phyloP scores from a whole-genome alignment of 2,888 invertebrate genomes.

The Aleiodes leptofemur region DNA sequence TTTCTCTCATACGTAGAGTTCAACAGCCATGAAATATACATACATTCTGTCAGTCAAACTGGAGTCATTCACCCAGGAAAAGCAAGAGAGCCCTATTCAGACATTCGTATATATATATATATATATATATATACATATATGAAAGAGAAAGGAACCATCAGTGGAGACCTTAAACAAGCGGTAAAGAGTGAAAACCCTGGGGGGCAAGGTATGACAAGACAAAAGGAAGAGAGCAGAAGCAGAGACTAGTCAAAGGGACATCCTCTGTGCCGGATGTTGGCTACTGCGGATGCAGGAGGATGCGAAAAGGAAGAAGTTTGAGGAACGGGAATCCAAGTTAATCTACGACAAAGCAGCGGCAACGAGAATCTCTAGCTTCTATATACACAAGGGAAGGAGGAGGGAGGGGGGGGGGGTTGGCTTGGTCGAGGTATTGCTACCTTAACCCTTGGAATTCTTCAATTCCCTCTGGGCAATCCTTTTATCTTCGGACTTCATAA shows the following conservation, averaged over 20 bases:
- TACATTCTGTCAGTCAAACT: constrained; percentile 33
- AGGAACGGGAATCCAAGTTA: constrained; percentile 53
- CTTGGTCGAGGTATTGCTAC: constrained; percentile 16
- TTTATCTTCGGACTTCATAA: too few relatives aligned
- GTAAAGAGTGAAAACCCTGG: constrained; percentile 23
- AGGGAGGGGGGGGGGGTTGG: constrained; percentile 22
- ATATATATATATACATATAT: constrained; percentile 1
- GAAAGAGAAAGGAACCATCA: constrained; percentile 30
- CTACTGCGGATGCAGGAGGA: constrained; percentile 44
- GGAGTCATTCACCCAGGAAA: constrained; percentile 38
- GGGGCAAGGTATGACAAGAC: constrained; percentile 40
- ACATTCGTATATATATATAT: constrained; percentile 42
- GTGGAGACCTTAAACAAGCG: constrained; percentile 20
- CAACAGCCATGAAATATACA: constrained; percentile 36
- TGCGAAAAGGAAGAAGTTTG: constrained; percentile 38
- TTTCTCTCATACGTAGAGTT: constrained; percentile 7
- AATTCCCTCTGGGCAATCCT: not conserved
- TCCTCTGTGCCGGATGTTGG: constrained; percentile 41
- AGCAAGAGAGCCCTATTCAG: constrained; percentile 29
- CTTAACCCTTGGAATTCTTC: constrained; percentile 1
- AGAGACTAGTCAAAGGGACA: constrained; percentile 46
- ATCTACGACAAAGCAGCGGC: constrained; percentile 59
- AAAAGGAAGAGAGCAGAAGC: constrained; percentile 34
- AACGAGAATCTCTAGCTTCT: constrained; percentile 47
- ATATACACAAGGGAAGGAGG: constrained; percentile 34